These are phyloP conservation scores for Amphibalanus amphitrite DNA, from an alignment of 1,140 invertebrate species.

Conservation along the genomic window DNA sequence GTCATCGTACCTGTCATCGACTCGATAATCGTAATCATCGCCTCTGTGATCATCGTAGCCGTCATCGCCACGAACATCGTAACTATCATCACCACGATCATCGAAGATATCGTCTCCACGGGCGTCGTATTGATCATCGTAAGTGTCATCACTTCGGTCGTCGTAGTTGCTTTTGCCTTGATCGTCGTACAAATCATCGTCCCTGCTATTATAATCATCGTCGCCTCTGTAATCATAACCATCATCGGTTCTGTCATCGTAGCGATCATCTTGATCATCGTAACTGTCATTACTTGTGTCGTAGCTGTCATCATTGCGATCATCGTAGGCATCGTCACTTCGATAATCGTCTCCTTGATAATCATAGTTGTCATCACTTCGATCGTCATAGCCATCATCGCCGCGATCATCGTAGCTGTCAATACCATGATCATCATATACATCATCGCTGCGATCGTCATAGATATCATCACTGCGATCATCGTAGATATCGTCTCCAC, in stretches of 20 bases:
- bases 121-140: neutral
- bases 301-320: constrained; percentile 1
- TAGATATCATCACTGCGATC: constrained; percentile 3
- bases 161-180: neutral
- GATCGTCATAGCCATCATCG: neutral
- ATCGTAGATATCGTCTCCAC: too few species aligned
- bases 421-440: constrained; percentile 6
- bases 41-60: too few species aligned
- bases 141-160: neutral
- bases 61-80: neutral
- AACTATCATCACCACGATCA: constrained; percentile 1
- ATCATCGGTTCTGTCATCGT: constrained; percentile 2
- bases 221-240: constrained; percentile 4
- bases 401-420: constrained; percentile 7
- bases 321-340: constrained; percentile 6
- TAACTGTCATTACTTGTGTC: constrained; percentile 5
- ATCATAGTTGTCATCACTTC: constrained; percentile 8
- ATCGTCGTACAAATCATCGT: constrained; percentile 5
- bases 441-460: too few species aligned
- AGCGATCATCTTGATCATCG: constrained; percentile 5
- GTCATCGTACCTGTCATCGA: too few species aligned
- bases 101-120: neutral
- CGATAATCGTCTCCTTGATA: constrained; percentile 5
- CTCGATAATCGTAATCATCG: too few species aligned
- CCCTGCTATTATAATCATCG: constrained; percentile 4